Evolutionary conservation across 2,113 vertebrate genomes (phyloP).

Genomic region (Neoarius graeffei): DNA sequence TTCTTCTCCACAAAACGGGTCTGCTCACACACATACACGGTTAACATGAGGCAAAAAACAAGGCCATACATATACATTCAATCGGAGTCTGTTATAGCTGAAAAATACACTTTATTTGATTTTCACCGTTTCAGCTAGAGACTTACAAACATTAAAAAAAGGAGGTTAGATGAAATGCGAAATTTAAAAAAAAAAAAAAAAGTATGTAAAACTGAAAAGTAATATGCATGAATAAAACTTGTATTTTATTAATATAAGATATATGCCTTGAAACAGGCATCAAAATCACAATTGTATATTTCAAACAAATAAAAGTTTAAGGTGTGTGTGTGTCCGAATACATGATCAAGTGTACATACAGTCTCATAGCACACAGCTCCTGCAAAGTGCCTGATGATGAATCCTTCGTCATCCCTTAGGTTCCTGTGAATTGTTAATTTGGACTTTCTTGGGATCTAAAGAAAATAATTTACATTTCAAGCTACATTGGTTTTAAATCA

Average conservation of each 20-base stretch:
- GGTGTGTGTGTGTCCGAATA: neutral
- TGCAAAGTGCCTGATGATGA: conserved; percentile 94
- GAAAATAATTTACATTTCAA: conserved; percentile 1
- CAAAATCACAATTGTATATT: neutral
- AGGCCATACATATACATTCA: conserved; percentile 63
- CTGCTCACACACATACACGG: conserved; percentile 70
- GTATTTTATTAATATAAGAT: neutral
- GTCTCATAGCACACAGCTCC: conserved; percentile 98
- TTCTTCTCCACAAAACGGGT: conserved; percentile 98
- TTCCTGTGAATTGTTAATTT: conserved; percentile 93
- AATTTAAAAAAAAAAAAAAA: neutral
- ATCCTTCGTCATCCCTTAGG: conserved; percentile 94
- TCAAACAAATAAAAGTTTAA: neutral
- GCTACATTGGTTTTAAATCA: neutral
- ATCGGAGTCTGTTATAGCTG: conserved; percentile 52
- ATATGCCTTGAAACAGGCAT: neutral
- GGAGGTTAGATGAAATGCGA: neutral
- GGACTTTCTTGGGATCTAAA: conserved; percentile 94
- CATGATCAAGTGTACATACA: conserved; percentile 68
- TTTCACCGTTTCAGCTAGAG: neutral
- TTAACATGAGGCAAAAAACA: conserved; percentile 36
- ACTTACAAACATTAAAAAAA: neutral
- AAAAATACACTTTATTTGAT: neutral
- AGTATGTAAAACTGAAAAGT: neutral
- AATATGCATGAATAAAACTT: neutral